Evolutionary conservation across 1,140 invertebrate species (phyloP).

Genomic region (Cylas formicarius): DNA sequence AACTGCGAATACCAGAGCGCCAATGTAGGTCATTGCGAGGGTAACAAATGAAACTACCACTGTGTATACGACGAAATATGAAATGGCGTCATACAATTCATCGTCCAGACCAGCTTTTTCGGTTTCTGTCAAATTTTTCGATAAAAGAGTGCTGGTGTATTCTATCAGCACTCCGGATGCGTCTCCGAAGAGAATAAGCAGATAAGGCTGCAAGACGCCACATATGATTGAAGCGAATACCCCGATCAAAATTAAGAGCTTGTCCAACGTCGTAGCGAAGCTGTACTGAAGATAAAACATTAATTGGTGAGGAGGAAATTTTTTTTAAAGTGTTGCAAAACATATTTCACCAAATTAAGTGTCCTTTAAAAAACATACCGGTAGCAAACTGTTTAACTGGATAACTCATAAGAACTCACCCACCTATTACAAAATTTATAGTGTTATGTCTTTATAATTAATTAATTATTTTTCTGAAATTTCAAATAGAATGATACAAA

Average conservation of each 20-base stretch:
- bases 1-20: slow-evolving; percentile 25
- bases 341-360: too few relatives aligned
- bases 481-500: too few relatives aligned
- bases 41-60: slow-evolving; percentile 19
- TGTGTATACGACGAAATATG: slow-evolving; percentile 22
- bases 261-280: slow-evolving; percentile 21
- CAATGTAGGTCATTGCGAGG: slow-evolving; percentile 25
- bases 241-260: slow-evolving; percentile 26
- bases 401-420: too few relatives aligned
- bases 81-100: slow-evolving; percentile 18
- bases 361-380: too few relatives aligned
- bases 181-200: slow-evolving; percentile 34
- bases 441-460: too few relatives aligned
- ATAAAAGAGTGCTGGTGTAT: slow-evolving; percentile 19
- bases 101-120: slow-evolving; percentile 15
- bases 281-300: slow-evolving; percentile 16
- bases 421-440: too few relatives aligned
- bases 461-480: too few relatives aligned
- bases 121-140: slow-evolving; percentile 12
- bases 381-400: too few relatives aligned
- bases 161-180: slow-evolving; percentile 27
- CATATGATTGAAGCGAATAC: slow-evolving; percentile 24
- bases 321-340: too few relatives aligned
- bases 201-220: slow-evolving; percentile 24
- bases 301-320: too few relatives aligned